These are phyloP conservation scores for Drosophila mayri DNA, from an alignment of 1,140 invertebrate genomes.

Conservation along the genomic window DNA sequence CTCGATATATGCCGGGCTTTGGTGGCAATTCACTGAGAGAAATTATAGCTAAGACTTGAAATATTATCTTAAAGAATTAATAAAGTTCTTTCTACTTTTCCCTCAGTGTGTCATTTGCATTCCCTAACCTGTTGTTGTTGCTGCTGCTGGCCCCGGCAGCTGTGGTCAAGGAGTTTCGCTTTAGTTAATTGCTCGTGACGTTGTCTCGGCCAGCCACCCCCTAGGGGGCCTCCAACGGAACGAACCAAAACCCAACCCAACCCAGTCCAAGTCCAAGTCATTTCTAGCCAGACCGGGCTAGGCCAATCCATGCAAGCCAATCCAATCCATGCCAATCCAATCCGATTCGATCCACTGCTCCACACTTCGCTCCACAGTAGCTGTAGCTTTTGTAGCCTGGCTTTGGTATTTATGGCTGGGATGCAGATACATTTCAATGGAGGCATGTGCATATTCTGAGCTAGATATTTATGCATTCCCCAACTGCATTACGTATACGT, in stretches of 20 bases:
- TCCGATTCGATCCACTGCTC: constrained; percentile 30
- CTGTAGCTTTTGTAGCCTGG: constrained; percentile 12
- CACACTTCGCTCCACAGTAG: constrained; percentile 20
- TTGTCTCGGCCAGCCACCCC: constrained; percentile 46
- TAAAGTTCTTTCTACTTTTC: neutral
- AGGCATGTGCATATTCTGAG: constrained; percentile 32
- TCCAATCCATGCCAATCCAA: constrained; percentile 16
- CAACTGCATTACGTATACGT: constrained; percentile 46
- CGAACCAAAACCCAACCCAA: constrained; percentile 11
- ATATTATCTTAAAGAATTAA: neutral
- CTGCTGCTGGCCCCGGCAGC: constrained; percentile 5
- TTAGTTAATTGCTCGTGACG: constrained; percentile 80
- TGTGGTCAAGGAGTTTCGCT: constrained; percentile 80
- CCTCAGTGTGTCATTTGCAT: constrained; percentile 28
- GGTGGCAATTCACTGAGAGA: constrained; percentile 1
- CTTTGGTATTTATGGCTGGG: constrained; percentile 61
- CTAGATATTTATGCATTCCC: constrained; percentile 43
- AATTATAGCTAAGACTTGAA: neutral
- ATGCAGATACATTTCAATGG: constrained; percentile 36
- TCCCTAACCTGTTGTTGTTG: constrained; percentile 10
- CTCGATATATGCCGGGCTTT: constrained; percentile 22
- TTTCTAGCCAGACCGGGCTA: constrained; percentile 1
- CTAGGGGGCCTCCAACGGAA: constrained; percentile 7
- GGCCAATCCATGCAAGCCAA: neutral
- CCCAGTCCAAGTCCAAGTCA: neutral